These are phyloP conservation scores for Anas platyrhynchos DNA, from an alignment of 2,113 vertebrate species.

Conservation along the genomic window DNA sequence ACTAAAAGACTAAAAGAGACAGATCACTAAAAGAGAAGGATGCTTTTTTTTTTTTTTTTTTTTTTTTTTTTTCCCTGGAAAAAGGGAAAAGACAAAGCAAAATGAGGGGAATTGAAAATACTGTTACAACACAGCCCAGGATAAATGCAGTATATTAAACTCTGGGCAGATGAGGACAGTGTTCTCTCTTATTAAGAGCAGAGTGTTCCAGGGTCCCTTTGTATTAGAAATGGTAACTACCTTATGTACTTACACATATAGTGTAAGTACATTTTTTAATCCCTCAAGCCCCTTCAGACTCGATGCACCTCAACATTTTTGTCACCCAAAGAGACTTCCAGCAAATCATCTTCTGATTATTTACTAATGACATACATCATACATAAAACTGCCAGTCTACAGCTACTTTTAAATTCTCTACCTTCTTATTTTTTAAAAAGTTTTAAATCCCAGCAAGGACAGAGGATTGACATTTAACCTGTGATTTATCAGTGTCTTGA, in stretches of 20 bases:
- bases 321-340: not conserved
- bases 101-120: not conserved
- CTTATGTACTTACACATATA: not conserved
- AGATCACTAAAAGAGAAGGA: not conserved
- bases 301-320: not conserved
- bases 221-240: not conserved
- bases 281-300: not conserved
- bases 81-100: not conserved
- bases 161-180: not conserved
- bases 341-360: not conserved
- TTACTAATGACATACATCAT: not conserved
- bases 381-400: not conserved
- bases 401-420: not conserved
- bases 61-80: not conserved
- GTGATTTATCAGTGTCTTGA: not conserved
- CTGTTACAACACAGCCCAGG: not conserved
- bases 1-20: too few relatives aligned
- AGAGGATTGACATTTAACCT: not conserved
- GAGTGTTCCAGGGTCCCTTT: not conserved
- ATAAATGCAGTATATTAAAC: not conserved
- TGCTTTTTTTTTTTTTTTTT: not conserved
- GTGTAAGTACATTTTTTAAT: not conserved
- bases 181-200: not conserved
- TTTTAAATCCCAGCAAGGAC: not conserved
- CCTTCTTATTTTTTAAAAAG: not conserved